Base-by-base conservation (phyloP, 2,113 vertebrate genomes). In the Eretmochelys imbricata region DNA sequence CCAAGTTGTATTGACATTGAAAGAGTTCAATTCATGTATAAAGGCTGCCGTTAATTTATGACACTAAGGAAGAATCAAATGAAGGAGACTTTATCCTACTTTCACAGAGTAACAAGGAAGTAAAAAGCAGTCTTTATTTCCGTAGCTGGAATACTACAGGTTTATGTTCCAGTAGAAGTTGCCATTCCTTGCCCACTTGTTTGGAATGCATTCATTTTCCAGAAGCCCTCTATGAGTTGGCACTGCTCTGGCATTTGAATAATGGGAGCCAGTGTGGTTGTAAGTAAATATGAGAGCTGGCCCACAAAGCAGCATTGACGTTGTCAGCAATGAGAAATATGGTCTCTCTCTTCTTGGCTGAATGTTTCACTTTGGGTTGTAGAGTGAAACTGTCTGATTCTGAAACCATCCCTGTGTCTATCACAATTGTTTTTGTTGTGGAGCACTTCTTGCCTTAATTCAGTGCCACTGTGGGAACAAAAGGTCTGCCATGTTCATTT, bases 381-480 rank as follows among this genome's bases (percentile, higher is more conserved):
- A 24, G 65, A 35, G 79, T 83, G 92, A 93, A 94, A 85, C 87
- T 54, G 42, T 59, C 54, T 62, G 54, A 78, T 81, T 91, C 81
- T 95, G 90, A 93, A 96, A 88, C 62, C 49, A 91, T 95, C 81
- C 27, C 50, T n/a, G 11, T 86, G 92, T 89, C 94, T 93, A 22
- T 94, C 85, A 3, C 92, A 81, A 92, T 88, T 96, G 95, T 95
- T 97, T 94, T 95, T 0, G 0, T 85, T 93, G 27, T 2, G 31
- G 83, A 96, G 53, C 51, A 22, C 27, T 82, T 53, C 35, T 54
- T 82, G 81, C 31, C 84, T 86, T 92, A 91, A 82, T 91, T 96
- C 91, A 25, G 92, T 94, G 87, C 91, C 94, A 91, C 91, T 93
- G 91, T 86, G 93, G 89, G 91, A 81, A 93, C 78, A 38, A 17